Conservation (phyloP, 1,140 invertebrate genomes). For the Philotrypesis tridentata region DNA sequence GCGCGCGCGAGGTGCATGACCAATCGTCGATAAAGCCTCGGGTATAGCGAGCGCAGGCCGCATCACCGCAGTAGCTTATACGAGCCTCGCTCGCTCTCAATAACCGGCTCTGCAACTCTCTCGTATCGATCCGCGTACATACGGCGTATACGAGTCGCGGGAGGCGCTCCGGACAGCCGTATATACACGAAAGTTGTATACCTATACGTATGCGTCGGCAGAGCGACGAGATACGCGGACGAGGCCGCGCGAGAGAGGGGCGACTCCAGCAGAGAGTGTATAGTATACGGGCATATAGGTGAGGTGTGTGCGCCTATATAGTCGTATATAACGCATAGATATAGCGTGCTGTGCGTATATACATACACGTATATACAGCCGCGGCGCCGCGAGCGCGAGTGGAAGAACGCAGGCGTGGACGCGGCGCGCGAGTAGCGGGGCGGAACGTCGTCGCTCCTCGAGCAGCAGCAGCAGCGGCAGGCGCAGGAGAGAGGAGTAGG, state of each 20-base stretch:
- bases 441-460: neutral
- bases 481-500: neutral
- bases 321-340: too few species aligned
- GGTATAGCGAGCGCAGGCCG: neutral
- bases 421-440: neutral
- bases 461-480: neutral
- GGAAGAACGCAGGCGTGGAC: neutral
- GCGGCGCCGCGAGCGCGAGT: neutral
- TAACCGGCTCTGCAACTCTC: neutral
- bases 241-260: neutral
- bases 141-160: neutral
- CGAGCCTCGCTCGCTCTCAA: neutral
- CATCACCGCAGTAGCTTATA: neutral
- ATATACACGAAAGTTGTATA: neutral
- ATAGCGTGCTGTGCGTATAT: too few species aligned
- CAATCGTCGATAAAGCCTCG: conserved; percentile 6
- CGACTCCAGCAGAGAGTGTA: neutral
- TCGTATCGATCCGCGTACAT: neutral
- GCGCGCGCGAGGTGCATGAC: neutral
- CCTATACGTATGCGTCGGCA: too few species aligned
- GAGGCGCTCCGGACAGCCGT: neutral
- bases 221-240: too few species aligned
- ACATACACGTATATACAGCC: too few species aligned
- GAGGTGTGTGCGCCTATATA: too few species aligned
- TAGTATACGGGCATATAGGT: too few species aligned